Evolutionary conservation across 2,888 invertebrate species (phyloP), one percentile per base, ranked within the genome.

Genomic region (Amiota minor): DNA sequence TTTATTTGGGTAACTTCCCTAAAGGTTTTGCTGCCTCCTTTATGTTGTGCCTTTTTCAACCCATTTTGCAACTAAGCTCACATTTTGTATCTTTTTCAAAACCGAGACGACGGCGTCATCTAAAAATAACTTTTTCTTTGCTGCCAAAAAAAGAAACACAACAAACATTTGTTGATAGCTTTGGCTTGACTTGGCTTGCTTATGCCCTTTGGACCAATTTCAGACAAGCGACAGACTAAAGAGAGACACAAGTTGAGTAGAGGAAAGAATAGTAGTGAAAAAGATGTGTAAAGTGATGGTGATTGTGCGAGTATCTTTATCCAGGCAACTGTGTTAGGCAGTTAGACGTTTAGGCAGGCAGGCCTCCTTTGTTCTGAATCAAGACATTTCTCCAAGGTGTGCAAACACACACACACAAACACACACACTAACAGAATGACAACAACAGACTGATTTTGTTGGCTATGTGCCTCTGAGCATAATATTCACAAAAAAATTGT

Each of bases 121-220:
- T 53, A 53, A 53, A 53, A 53, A 53, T 53, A 53, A 53, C 53
- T 53, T 53, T 12, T 53, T 16, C 53, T 35, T 35, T 2, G 53
- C 9, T 53, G 53, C 53, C 53, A 53, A 53, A 53, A 53, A 53
- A 53, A 53, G 6, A 12, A 53, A n/a, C 0, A 35, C 35, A 35
- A 16, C 16, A 53, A 53, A n/a, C 53, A 53, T 53, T 53, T 53
- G 53, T 53, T 53, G 53, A 53, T 53, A 53, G 53, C 53, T 35
- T 35, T 35, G 35, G 35, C 35, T 35, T 35, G 35, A 35, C 35
- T 35, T 35, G 35, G 35, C 35, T 53, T 16, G 16, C 53, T 53
- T 53, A 35, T 53, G 53, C 53, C 53, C n/a, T 14, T 53, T 53
- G 16, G 53, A 8, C 2, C n/a, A 12, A 16, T 1, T 35, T 14